phyloP scores from a whole-genome alignment of 2,797 vertebrate genomes.

The Sebastes ruberrimus region DNA sequence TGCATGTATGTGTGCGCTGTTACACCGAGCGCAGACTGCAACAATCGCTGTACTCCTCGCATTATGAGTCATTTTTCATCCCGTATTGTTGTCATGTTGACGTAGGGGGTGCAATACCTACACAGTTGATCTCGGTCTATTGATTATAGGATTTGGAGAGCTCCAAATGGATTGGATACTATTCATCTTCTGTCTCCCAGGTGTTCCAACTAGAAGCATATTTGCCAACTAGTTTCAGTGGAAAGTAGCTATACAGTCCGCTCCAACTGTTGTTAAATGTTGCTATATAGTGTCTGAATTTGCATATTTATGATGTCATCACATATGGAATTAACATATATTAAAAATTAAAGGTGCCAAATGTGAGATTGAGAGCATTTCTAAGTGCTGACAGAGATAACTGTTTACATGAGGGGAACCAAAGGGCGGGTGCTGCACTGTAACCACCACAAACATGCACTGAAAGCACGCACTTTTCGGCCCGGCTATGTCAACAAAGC shows the following conservation, averaged over 20 bases:
- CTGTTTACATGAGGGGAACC: too few species aligned
- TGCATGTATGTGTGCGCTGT: neutral
- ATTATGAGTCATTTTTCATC: slow-evolving; percentile 1
- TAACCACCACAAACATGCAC: too few species aligned
- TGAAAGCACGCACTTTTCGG: too few species aligned
- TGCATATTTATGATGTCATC: neutral
- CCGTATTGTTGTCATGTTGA: slow-evolving; percentile 6
- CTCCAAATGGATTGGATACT: neutral
- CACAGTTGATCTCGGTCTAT: neutral
- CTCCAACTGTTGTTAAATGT: neutral
- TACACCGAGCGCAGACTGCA: neutral
- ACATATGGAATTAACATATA: neutral
- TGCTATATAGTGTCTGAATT: neutral
- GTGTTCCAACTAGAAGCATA: neutral
- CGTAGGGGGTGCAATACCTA: neutral
- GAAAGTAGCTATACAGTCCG: neutral
- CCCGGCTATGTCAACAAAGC: too few species aligned
- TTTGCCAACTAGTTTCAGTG: neutral
- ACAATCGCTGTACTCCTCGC: neutral
- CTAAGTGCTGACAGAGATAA: neutral
- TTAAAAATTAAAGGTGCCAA: neutral
- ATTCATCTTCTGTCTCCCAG: neutral
- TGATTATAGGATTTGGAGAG: slow-evolving; percentile 10
- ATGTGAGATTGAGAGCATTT: neutral
- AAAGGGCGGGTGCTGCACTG: too few species aligned